Base-by-base conservation (phyloP, 2,888 invertebrate species). In the Lampropteryx suffumata region DNA sequence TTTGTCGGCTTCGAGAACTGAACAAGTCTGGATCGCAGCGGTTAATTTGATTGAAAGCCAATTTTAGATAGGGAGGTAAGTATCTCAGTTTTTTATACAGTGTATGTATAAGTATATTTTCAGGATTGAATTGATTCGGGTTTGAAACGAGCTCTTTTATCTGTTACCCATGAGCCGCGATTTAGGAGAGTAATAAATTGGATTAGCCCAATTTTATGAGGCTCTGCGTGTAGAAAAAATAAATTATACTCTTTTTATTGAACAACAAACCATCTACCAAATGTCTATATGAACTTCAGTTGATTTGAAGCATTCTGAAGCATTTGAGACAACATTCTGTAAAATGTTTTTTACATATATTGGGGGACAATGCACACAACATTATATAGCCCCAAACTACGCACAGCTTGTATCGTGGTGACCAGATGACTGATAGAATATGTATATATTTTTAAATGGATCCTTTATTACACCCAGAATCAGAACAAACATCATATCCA, bases 11-110 rank as follows among this genome's bases (percentile, higher is more conserved):
- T 51, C 41, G 58, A 55, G 59, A 63, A 63, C 57, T 21, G 21
- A 24, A 17, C 17, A 59, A 45, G 37, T 39, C 37, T 40, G 51
- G 44, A 57, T 62, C 59, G 54, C 54, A 46, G 40, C 43, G 46
- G 49, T 57, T 57, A 48, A 41, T 63, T 56, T 63, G 61, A 59
- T 59, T 59, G 59, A 58, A 58, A 60, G 58, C 50, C 59, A 58
- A 57, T 58, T 63, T 58, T 36, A 48, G 33, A 50, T 50, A 48
- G 45, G n/a, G n/a, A n/a, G n/a, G n/a, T n/a, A n/a, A n/a, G 32
- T 46, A 45, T 24, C 41, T 21, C 21, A 41, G 26, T 7, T 26
- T 24, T 42, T n/a, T 32, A 17, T 24, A 41, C 26, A 32, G 12
- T 27, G 13, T 10, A 33, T 27, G 27, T 11, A 33, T 9, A 33